These are phyloP conservation scores for Diarsia rubi DNA, from an alignment of 2,888 invertebrate genomes.

Conservation along the genomic window DNA sequence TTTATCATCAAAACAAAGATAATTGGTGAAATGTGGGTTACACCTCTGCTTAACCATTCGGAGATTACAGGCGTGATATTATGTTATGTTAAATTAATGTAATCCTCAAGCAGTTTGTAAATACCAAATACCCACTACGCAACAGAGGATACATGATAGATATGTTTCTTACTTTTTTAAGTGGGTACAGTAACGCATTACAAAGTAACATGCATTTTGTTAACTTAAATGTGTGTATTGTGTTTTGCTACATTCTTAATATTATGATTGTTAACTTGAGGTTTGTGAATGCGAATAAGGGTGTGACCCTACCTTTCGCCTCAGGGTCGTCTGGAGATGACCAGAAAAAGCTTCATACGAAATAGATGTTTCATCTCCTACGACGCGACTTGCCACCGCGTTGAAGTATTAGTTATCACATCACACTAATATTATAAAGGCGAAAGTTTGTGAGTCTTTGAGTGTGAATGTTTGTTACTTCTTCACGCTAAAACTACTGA, in stretches of 20 bases:
- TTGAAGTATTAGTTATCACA: background rate
- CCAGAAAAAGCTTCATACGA: background rate
- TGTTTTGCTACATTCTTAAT: constrained; percentile 49
- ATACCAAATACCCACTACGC: constrained; percentile 48
- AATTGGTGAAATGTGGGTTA: no score
- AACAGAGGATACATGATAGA: constrained; percentile 44
- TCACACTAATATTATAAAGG: no score
- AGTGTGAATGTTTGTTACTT: no score
- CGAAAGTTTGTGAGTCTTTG: no score
- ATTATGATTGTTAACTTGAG: background rate
- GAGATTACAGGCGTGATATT: no score
- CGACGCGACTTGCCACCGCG: background rate
- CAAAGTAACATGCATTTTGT: constrained; percentile 70
- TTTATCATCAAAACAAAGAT: no score
- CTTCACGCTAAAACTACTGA: no score
- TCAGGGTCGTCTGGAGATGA: background rate
- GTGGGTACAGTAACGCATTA: constrained; percentile 73
- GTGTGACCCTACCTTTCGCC: background rate
- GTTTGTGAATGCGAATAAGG: background rate
- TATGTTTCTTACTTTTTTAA: constrained; percentile 62
- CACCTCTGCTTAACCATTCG: no score
- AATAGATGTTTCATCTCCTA: background rate
- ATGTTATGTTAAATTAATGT: background rate
- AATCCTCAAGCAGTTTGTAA: background rate
- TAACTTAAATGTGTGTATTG: constrained; percentile 53